phyloP scores from a whole-genome alignment of 2,888 invertebrate genomes.

The Pyrocoelia pectoralis region DNA sequence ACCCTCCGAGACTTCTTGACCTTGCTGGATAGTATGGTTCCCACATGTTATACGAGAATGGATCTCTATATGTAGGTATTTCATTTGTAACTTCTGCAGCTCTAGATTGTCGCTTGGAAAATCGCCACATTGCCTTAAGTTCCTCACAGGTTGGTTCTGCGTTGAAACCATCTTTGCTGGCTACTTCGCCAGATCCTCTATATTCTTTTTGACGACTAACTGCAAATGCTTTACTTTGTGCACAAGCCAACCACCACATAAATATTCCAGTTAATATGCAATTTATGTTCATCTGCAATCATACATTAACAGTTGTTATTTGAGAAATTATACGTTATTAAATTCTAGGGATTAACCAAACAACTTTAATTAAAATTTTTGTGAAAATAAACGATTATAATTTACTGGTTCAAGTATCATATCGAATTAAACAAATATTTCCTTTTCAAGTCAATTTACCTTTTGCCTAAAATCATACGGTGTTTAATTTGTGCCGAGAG shows the following conservation, averaged over 20 bases:
- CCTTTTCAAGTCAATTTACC: no score
- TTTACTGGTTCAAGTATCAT: no score
- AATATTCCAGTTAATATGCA: conserved; percentile 46
- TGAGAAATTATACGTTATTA: no score
- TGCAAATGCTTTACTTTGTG: conserved; percentile 48
- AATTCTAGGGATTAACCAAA: no score
- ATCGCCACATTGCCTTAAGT: conserved; percentile 90
- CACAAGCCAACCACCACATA: conserved; percentile 49
- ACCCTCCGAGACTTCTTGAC: conserved; percentile 66
- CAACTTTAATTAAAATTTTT: no score
- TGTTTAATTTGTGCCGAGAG: no score
- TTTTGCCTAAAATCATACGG: no score
- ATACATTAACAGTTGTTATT: background rate
- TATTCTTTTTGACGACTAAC: conserved; percentile 51
- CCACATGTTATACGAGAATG: conserved; percentile 84
- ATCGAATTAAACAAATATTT: no score
- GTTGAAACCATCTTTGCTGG: conserved; percentile 57
- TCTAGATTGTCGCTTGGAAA: conserved; percentile 86
- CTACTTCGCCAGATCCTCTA: conserved; percentile 51
- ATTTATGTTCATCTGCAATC: conserved; percentile 53
- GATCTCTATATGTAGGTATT: conserved; percentile 83
- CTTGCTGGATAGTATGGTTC: conserved; percentile 68
- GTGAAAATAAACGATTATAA: no score
- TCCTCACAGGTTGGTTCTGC: conserved; percentile 88
- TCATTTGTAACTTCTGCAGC: conserved; percentile 89